Evolutionary conservation across 2,113 vertebrate species (phyloP).

Genomic region (Corythaixoides concolor): DNA sequence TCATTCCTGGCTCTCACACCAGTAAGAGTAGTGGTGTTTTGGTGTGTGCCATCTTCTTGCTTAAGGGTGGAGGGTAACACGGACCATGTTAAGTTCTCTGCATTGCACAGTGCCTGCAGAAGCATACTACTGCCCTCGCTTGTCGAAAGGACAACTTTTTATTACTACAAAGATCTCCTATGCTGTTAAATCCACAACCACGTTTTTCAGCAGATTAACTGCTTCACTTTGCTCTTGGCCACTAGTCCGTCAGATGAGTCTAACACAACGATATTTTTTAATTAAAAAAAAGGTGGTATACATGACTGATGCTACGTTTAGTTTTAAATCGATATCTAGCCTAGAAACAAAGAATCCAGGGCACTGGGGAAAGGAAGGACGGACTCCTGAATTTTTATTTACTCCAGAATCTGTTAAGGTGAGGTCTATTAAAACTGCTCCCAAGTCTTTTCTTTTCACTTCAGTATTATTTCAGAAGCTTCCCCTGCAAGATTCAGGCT

Average conservation of each 20-base stretch:
- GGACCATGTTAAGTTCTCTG: accelerated
- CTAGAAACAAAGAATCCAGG: not conserved
- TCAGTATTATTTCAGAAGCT: not conserved
- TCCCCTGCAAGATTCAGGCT: not conserved
- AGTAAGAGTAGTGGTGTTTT: conserved; percentile 67
- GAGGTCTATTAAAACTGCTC: not conserved
- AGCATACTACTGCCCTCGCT: accelerated
- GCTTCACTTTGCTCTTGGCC: not conserved
- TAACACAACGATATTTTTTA: not conserved
- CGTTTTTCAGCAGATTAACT: not conserved
- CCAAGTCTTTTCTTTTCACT: not conserved
- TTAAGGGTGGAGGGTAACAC: not conserved
- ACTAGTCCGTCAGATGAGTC: not conserved
- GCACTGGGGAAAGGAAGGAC: not conserved
- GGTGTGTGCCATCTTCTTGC: accelerated
- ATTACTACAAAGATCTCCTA: not conserved
- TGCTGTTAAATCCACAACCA: not conserved
- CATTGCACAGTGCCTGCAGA: not conserved
- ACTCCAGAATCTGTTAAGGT: not conserved
- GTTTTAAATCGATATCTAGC: not conserved
- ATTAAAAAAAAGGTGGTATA: not conserved
- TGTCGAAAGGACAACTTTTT: not conserved
- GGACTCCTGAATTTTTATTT: not conserved
- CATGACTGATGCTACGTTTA: not conserved
- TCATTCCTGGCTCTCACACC: conserved; percentile 91